Conservation (phyloP, 2,888 invertebrate genomes). For the Apotomis turbidana region DNA sequence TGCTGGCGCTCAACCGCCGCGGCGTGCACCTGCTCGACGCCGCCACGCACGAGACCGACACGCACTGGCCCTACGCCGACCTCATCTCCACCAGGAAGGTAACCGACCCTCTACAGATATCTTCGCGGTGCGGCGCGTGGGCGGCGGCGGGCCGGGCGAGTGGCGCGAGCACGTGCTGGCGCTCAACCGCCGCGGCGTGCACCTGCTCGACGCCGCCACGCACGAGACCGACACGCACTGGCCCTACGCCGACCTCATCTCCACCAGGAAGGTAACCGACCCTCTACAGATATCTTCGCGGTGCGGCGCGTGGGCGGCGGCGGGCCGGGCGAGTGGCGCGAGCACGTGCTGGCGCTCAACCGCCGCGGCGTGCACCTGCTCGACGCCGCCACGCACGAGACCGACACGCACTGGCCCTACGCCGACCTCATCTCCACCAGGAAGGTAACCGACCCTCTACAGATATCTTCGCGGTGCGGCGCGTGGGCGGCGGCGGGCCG, state of each 20-base stretch:
- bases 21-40: slow-evolving; percentile 97
- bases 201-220: slow-evolving; percentile 95
- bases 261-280: slow-evolving; percentile 90
- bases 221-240: slow-evolving; percentile 97
- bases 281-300: slow-evolving; percentile 87
- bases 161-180: slow-evolving; percentile 96
- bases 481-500: slow-evolving; percentile 90
- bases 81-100: slow-evolving; percentile 97
- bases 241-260: slow-evolving; percentile 97
- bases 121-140: slow-evolving; percentile 95
- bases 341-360: slow-evolving; percentile 97
- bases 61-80: slow-evolving; percentile 97
- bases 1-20: slow-evolving; percentile 95
- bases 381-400: slow-evolving; percentile 96
- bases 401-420: slow-evolving; percentile 96
- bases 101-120: slow-evolving; percentile 59
- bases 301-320: slow-evolving; percentile 93
- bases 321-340: slow-evolving; percentile 89
- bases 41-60: slow-evolving; percentile 95
- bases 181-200: slow-evolving; percentile 95
- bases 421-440: slow-evolving; percentile 98
- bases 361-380: slow-evolving; percentile 96
- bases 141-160: slow-evolving; percentile 89
- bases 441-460: slow-evolving; percentile 80
- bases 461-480: slow-evolving; percentile 71